Base-by-base conservation (phyloP, 2,113 vertebrate genomes). In the Ceyx cyanopectus region DNA sequence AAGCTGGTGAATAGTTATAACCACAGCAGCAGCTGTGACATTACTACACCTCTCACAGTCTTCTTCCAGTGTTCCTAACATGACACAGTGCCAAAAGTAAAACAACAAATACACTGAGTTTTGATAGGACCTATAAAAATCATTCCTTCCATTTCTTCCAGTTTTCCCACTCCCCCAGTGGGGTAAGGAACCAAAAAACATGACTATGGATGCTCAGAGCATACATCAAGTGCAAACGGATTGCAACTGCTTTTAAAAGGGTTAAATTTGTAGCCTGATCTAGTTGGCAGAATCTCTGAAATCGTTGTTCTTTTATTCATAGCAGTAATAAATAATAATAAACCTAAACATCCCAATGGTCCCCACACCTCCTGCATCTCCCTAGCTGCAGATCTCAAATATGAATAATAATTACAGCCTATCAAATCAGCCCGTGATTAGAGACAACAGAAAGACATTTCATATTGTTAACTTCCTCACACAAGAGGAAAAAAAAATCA, bases 221-320 rank as follows among this genome's bases (percentile, higher is more conserved):
- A 89, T 63, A 5, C 45, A 12, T 61, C 30, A 58, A 43, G 81
- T 50, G 78, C 41, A 85, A 92, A 89, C 11, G 23, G 60, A 27
- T 63, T 74, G 72, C 46, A 67, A 74, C 1, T 2, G 48, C 68
- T 95, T 83, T 88, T 65, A 90, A 85, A 93, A 26, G 78, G 89
- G 93, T 95, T 96, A 86, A 94, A 86, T 83, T 22, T 81, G 53
- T 45, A 81, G 83, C 65, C 69, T 56, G 29, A 80, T 50, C 51
- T 56, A 10, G 68, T 79, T 83, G 76, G 80, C 84, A 65, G 81
- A 66, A 40, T 73, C 73, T 69, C 48, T 27, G 80, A 81, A 57
- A 65, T 91, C 54, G 48, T 95, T 95, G 84, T 81, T 94, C 80
- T 93, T 91, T 97, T 91, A 94, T 93, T 95, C 93, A 72, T 34